Base-by-base conservation (phyloP, 2,888 invertebrate species). In the Diplazon laetatorius region DNA sequence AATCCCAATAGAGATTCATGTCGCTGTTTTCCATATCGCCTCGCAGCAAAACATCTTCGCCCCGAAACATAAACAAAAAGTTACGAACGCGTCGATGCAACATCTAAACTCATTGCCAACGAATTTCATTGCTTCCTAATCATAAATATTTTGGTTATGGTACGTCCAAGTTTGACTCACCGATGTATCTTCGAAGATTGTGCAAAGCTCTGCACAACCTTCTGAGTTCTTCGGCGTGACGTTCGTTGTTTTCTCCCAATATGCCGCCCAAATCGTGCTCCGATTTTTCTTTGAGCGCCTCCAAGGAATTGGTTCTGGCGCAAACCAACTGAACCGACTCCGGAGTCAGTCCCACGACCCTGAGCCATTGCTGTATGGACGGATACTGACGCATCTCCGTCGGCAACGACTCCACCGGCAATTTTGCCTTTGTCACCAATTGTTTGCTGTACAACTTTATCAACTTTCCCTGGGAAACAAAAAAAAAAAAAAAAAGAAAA, bases 401-500 rank as follows among this genome's bases (percentile, higher is more conserved):
- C 81, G 93, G 93, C 86, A 94, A 88, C 48, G 90, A 89, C 80
- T 93, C 92, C 87, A 94, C 95, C 80, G 94, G 93, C 86, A 97
- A 93, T 89, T 95, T 95, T 81, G 95, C 94, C 91, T 97, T 98
- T 81, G 96, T 96, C 83, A 97, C 94, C 87, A 98, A 93, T 93
- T 98, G 96, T 82, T 96, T 95, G 46, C 98, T 97, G 91, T 98
- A 98, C 90, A 97, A 94, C 91, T 97, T 97, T 89, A 98, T 96
- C 85, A 99, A 92, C 91, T 99, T 99, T 78, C 97, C 97, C 97
- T 97, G 92, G 37, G 91, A 0, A 59, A 0, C 12, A 4, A 52
- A 25, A 20, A 42, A 42, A n/a, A 2, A 8, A 42, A 8, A 8
- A 42, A 42, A 74, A 18, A 0, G 0, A 10, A 18, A 72, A 10